These are phyloP conservation scores for Microctonus aethiopoides DNA, from an alignment of 2,888 invertebrate species.

Conservation along the genomic window DNA sequence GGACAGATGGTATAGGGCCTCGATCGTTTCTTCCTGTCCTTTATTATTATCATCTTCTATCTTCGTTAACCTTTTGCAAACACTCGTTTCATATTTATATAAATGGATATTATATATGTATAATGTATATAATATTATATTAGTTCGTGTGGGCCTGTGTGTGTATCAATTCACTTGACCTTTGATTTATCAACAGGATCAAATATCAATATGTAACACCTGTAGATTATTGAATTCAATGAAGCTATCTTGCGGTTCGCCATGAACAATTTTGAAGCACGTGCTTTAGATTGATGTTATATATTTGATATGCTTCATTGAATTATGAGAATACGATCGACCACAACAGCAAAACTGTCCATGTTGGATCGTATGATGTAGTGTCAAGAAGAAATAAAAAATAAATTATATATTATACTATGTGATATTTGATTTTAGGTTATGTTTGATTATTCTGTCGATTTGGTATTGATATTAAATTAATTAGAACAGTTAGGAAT, in stretches of 20 bases:
- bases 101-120: too few species aligned
- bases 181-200: slow-evolving; percentile 4
- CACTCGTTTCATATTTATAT: too few species aligned
- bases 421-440: slow-evolving; percentile 6
- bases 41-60: not conserved
- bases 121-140: too few species aligned
- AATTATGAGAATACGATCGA: slow-evolving; percentile 24
- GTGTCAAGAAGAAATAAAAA: not conserved
- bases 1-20: slow-evolving; percentile 51
- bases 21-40: not conserved
- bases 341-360: slow-evolving; percentile 15
- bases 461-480: too few species aligned
- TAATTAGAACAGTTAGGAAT: too few species aligned
- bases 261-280: slow-evolving; percentile 19
- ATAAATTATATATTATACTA: slow-evolving; percentile 5
- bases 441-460: too few species aligned
- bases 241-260: slow-evolving; percentile 5
- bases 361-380: slow-evolving; percentile 18
- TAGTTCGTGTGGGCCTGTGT: too few species aligned
- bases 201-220: slow-evolving; percentile 2
- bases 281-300: slow-evolving; percentile 18
- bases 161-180: slow-evolving; percentile 2
- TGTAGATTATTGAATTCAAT: slow-evolving; percentile 7
- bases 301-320: slow-evolving; percentile 24
- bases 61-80: not conserved